phyloP scores from a whole-genome alignment of 92 coral and sea anemone species.

The Pocillopora meandrina region DNA sequence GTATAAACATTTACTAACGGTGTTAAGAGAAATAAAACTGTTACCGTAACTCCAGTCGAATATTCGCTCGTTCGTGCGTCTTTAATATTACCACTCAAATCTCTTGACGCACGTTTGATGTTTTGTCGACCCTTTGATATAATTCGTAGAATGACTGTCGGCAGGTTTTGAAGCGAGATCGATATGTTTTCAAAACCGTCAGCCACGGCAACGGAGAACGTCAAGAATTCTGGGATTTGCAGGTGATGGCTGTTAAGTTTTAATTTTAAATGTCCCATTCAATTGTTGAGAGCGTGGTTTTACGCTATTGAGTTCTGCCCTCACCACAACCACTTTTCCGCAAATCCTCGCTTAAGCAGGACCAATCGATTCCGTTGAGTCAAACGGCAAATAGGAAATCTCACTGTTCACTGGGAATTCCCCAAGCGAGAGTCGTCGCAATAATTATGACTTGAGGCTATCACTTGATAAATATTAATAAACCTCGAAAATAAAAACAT shows the following conservation, averaged over 20 bases:
- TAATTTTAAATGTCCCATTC: constrained; percentile 22
- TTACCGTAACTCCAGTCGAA: constrained; percentile 4
- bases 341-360: neutral
- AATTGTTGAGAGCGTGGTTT: neutral
- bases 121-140: neutral
- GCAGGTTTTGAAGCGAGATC: neutral
- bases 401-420: too few species aligned
- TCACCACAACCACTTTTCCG: neutral
- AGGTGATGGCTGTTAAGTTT: constrained; percentile 29
- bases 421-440: too few species aligned
- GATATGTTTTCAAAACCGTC: constrained; percentile 4
- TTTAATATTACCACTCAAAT: neutral
- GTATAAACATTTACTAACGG: constrained; percentile 18
- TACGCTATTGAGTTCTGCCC: neutral
- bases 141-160: neutral
- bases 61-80: neutral
- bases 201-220: constrained; percentile 20
- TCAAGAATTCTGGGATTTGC: constrained; percentile 36
- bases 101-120: neutral
- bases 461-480: neutral
- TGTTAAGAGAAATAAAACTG: neutral
- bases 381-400: neutral
- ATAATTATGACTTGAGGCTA: too few species aligned
- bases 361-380: neutral
- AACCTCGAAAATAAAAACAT: constrained; percentile 12